Conservation (phyloP, 2,113 vertebrate species). For the Lamprotornis superbus region DNA sequence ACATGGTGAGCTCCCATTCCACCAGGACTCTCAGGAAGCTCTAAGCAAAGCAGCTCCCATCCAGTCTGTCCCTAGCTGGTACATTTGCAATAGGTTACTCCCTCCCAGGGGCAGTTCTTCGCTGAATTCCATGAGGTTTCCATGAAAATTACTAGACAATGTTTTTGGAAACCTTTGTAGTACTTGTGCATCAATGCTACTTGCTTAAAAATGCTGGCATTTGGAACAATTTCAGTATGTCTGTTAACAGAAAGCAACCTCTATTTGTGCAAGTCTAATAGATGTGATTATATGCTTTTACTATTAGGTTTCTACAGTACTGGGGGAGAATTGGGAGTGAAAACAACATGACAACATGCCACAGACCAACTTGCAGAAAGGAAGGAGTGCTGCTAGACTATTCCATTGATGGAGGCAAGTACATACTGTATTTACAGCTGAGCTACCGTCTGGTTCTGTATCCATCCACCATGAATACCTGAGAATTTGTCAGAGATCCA, state of each 20-base stretch:
- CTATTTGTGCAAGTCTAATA: background rate
- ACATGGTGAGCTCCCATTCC: background rate
- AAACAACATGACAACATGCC: slow-evolving; percentile 94
- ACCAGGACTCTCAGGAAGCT: background rate
- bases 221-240: background rate
- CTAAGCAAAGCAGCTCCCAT: background rate
- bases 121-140: background rate
- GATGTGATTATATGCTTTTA: background rate
- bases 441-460: background rate
- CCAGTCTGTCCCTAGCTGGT: background rate
- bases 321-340: slow-evolving; percentile 98
- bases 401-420: slow-evolving; percentile 91
- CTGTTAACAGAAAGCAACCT: background rate
- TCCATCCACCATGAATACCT: background rate
- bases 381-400: slow-evolving; percentile 95
- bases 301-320: slow-evolving; percentile 92
- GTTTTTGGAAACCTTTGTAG: background rate
- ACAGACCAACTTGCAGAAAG: slow-evolving; percentile 91
- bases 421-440: background rate
- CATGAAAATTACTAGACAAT: background rate
- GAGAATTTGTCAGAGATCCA: background rate
- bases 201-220: background rate
- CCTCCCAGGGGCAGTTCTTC: background rate
- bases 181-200: background rate
- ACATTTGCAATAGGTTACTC: background rate